Evolutionary conservation across 1,140 invertebrate genomes (phyloP), one percentile per base, ranked within the genome.

Genomic region (Olivierus martensii): DNA sequence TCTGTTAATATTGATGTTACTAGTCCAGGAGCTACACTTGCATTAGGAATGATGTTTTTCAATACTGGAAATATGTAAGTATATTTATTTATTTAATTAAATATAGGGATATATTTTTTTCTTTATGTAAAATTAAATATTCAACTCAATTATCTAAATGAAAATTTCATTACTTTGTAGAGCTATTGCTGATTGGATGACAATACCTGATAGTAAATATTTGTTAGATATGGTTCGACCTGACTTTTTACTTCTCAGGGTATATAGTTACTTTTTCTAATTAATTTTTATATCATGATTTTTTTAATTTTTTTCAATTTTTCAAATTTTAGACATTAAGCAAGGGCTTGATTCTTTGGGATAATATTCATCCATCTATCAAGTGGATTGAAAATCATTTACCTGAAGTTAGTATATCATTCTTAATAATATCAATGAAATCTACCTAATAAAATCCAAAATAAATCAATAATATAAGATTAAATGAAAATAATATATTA

Each of bases 1-100:
- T 81, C 79, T 18, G 87, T 95, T 14, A 97, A 97, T 72, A 82
- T 93, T 42, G 88, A 96, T 73, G 89, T 98, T 2, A 97, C 92
- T 2, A 85, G 87, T 45, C 91, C 92, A 12, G 92, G 92, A 12
- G 90, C 92, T 5, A 97, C 90, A 0, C 71, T 96, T 36, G 93
- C 93, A 1, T 71, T 97, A 10, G 92, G 90, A 5, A 77, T 98
- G 51, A 88, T 96, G 77, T 97, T 89, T 70, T 81, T 94, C 62
- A 80, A 82, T 54, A 86, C 84, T 7, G 79, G 79, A 45, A 90
- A 90, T 71, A 69, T 62, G 73, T 75, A 60, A 56, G 62, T 58
- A 28, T 39, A 2, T 18, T 46, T 3, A 39, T 36, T 59, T 11
- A 12, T 34, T n/a, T 28, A 42, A 45, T 34, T n/a, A n/a, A 3